phyloP scores from a whole-genome alignment of 1,140 invertebrate genomes.

The Myzus persicae region DNA sequence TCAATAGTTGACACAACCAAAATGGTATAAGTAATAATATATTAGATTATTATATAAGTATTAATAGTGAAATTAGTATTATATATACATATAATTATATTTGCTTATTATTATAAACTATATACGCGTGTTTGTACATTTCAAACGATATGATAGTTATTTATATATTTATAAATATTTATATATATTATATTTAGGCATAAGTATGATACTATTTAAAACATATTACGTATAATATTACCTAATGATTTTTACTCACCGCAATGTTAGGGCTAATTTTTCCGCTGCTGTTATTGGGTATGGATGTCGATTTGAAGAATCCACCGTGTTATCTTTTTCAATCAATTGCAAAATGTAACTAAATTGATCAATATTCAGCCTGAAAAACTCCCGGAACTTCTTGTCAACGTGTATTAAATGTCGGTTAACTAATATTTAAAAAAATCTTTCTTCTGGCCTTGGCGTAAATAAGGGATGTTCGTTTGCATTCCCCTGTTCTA shows the following conservation, averaged over 20 bases:
- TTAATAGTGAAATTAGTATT: neutral
- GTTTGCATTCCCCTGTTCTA: neutral
- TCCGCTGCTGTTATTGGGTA: neutral
- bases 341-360: neutral
- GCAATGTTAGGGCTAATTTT: neutral
- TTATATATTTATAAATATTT: too few relatives aligned
- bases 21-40: neutral
- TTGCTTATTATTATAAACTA: too few relatives aligned
- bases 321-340: too few relatives aligned
- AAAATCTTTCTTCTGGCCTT: neutral
- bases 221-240: too few relatives aligned
- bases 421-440: neutral
- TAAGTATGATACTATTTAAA: too few relatives aligned
- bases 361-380: neutral
- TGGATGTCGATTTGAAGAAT: conserved; percentile 1
- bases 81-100: too few relatives aligned
- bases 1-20: neutral
- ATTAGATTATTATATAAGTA: neutral
- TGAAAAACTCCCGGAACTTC: too few relatives aligned
- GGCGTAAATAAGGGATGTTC: conserved; percentile 1
- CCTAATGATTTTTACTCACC: neutral
- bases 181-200: too few relatives aligned
- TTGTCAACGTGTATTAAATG: too few relatives aligned
- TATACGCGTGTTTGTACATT: too few relatives aligned
- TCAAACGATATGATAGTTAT: too few relatives aligned